A percentile compares a stretch with the other conserved stretches of the same genome.
Evolutionary conservation across 2,113 vertebrate species (phyloP).

Genomic region (Hydrolagus affinis): DNA sequence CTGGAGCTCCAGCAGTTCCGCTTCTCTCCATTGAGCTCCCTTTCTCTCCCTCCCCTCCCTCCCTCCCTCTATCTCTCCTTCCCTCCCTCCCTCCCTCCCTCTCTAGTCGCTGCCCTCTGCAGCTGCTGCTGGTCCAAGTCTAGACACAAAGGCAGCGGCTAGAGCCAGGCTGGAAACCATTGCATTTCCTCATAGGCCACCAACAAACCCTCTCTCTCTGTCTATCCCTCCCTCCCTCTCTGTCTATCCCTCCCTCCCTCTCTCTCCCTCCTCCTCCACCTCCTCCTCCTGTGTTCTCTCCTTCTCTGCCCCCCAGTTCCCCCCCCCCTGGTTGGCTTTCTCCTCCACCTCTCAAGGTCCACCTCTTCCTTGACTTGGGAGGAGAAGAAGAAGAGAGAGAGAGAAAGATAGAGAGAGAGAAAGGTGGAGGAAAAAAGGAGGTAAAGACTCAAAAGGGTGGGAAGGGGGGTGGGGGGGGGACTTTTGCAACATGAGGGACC

Average conservation of each 20-base stretch:
- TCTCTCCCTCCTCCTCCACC: not conserved
- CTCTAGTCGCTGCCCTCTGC: not conserved
- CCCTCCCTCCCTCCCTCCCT: not conserved
- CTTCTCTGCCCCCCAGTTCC: not conserved
- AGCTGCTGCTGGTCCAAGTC: constrained; percentile 19
- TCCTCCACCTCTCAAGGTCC: not conserved
- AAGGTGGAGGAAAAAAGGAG: too few relatives aligned
- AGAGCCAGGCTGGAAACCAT: constrained; percentile 17
- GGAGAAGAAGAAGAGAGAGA: too few relatives aligned
- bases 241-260: too few relatives aligned
- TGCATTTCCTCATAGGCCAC: constrained; percentile 30
- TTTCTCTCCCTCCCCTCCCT: too few relatives aligned
- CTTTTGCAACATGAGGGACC: constrained; percentile 18
- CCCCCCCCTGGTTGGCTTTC: not conserved
- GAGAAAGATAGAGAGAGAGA: too few relatives aligned
- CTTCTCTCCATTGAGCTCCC: too few relatives aligned
- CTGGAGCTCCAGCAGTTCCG: too few relatives aligned
- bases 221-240: too few relatives aligned
- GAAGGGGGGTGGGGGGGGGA: not conserved
- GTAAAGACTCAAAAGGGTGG: too few relatives aligned
- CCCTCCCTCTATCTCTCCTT: too few relatives aligned
- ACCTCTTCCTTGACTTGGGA: not conserved
- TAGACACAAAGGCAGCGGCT: constrained; percentile 22
- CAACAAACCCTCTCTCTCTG: too few relatives aligned
- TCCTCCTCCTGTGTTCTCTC: not conserved